Evolutionary conservation across 2,797 vertebrate species (phyloP).

Genomic region (Garrulus glandarius): DNA sequence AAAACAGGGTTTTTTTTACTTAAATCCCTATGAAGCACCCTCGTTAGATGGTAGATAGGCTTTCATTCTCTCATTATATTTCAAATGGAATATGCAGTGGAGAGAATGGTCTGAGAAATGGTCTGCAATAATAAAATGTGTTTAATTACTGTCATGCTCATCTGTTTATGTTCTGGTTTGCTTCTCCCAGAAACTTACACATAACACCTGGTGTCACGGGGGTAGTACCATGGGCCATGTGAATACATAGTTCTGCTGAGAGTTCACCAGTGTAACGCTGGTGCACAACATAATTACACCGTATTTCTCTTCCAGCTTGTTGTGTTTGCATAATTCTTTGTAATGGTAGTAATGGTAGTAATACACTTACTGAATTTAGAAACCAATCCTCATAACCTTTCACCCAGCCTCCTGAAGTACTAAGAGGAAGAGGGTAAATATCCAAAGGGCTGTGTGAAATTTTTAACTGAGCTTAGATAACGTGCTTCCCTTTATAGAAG

Average conservation of each 20-base stretch:
- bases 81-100: not conserved
- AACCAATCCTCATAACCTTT: not conserved
- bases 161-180: not conserved
- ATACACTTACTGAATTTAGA: not conserved
- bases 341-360: not conserved
- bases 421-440: not conserved
- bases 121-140: not conserved
- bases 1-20: not conserved
- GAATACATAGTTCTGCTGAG: not conserved
- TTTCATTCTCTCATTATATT: not conserved
- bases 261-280: rapidly evolving
- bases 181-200: not conserved
- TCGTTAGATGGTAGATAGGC: not conserved
- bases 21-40: not conserved
- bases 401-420: not conserved
- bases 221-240: rapidly evolving
- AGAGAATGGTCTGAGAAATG: not conserved
- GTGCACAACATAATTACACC: not conserved
- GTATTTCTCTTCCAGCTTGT: not conserved
- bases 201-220: not conserved
- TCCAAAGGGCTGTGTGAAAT: not conserved
- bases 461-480: not conserved
- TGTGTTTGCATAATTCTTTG: not conserved
- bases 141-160: not conserved
- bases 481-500: not conserved